Percentiles rank a stretch among this genome's conserved stretches.
Evolutionary conservation across 2,888 invertebrate genomes (phyloP).

Genomic region (Troglohyphantes excavatus): DNA sequence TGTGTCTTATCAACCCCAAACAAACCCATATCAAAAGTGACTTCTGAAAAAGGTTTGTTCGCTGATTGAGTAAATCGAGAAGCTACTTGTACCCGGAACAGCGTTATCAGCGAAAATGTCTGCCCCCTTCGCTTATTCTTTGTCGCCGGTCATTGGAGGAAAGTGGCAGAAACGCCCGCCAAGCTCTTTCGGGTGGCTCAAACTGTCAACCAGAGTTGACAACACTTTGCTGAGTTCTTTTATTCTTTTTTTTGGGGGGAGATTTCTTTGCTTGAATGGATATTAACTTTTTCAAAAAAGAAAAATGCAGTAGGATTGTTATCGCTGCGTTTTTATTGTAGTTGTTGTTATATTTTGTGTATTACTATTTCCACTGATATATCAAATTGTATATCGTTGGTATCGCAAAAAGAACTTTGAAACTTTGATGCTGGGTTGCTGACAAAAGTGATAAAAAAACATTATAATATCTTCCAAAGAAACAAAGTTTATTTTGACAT

Average conservation of each 20-base stretch:
- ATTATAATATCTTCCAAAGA: too few species aligned
- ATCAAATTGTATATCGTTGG: too few species aligned
- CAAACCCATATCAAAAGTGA: background rate
- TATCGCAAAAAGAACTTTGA: too few species aligned
- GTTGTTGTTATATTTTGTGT: too few species aligned
- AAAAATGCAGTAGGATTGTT: too few species aligned
- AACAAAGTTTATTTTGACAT: too few species aligned
- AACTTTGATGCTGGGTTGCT: too few species aligned
- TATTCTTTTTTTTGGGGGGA: too few species aligned
- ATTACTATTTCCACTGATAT: too few species aligned
- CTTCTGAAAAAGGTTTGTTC: background rate
- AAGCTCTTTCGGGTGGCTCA: background rate
- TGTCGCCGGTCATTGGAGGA: background rate
- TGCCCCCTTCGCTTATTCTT: background rate
- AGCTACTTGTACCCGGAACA: background rate
- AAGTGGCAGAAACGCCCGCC: background rate
- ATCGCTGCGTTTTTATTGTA: too few species aligned
- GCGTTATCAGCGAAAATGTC: background rate
- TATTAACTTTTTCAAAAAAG: background rate
- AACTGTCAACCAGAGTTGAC: background rate
- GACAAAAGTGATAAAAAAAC: too few species aligned
- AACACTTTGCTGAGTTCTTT: background rate
- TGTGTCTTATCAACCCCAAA: background rate
- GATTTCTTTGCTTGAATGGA: background rate
- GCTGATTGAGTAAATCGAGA: background rate